Percentiles rank a stretch among this genome's conserved stretches.
Conservation (phyloP, 2,888 invertebrate genomes). For the Phrixothrix hirtus region DNA sequence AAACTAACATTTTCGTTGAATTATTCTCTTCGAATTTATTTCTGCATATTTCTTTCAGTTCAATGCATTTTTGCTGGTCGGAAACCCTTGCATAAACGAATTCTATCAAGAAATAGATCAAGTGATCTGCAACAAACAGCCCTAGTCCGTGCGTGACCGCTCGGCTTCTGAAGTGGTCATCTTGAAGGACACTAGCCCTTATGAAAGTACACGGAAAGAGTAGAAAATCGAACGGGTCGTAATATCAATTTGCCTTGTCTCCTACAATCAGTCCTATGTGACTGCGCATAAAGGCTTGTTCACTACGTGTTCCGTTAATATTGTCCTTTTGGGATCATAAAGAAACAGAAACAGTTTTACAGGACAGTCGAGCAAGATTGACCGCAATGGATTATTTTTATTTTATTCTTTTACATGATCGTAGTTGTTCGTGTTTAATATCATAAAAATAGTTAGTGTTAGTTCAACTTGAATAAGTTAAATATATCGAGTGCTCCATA, state of each 20-base stretch:
- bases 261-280: slow-evolving; percentile 30
- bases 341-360: not conserved
- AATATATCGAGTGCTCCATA: too few species aligned
- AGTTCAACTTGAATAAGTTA: too few species aligned
- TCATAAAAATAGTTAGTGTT: too few species aligned
- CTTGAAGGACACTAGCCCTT: slow-evolving; percentile 19
- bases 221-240: slow-evolving; percentile 13
- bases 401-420: not conserved
- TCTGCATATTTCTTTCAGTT: slow-evolving; percentile 21
- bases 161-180: slow-evolving; percentile 27
- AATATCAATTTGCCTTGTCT: slow-evolving; percentile 33
- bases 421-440: too few species aligned
- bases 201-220: slow-evolving; percentile 7
- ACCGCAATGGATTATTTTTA: not conserved
- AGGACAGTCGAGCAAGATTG: not conserved
- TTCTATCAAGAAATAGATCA: slow-evolving; percentile 29
- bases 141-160: slow-evolving; percentile 28
- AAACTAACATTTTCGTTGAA: slow-evolving; percentile 4
- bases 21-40: slow-evolving; percentile 14
- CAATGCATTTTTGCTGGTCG: slow-evolving; percentile 21
- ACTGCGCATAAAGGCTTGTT: slow-evolving; percentile 26
- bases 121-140: slow-evolving; percentile 32
- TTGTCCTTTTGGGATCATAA: not conserved
- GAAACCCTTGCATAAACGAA: slow-evolving; percentile 24
- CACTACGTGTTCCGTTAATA: slow-evolving; percentile 21